Evolutionary conservation across 2,113 vertebrate species (phyloP).

Genomic region (Gymnarchus niloticus): DNA sequence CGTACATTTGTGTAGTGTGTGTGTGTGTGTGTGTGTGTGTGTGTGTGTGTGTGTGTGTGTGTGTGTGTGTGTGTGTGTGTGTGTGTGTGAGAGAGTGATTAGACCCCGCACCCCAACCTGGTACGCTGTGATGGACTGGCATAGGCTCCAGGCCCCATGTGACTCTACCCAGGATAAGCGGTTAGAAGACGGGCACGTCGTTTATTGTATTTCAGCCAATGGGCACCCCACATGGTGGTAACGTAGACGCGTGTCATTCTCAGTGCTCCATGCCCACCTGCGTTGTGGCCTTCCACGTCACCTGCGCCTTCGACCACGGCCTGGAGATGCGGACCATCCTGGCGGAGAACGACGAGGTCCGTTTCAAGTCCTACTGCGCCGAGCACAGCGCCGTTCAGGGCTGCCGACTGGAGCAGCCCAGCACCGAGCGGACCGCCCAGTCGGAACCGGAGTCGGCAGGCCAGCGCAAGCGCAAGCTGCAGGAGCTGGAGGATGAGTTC

Average conservation of each 20-base stretch:
- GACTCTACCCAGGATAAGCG: not conserved
- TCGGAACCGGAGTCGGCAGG: constrained; percentile 84
- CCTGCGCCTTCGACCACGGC: constrained; percentile 90
- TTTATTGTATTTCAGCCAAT: not conserved
- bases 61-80: too few species aligned
- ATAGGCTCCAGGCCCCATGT: not conserved
- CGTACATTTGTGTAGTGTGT: too few species aligned
- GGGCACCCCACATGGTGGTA: too few species aligned
- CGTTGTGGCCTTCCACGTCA: constrained; percentile 93
- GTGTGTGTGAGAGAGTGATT: too few species aligned
- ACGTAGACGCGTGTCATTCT: not conserved
- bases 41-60: too few species aligned
- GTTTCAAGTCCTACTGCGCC: constrained; percentile 95
- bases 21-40: too few species aligned
- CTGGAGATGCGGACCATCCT: constrained; percentile 94
- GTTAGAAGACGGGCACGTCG: not conserved
- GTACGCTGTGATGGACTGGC: not conserved
- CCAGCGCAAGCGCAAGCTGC: constrained; percentile 87
- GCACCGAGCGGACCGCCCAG: constrained; percentile 48
- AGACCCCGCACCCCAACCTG: too few species aligned
- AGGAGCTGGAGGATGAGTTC: constrained; percentile 91
- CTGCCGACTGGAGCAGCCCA: constrained; percentile 50
- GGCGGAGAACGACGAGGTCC: constrained; percentile 91
- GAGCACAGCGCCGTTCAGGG: constrained; percentile 78
- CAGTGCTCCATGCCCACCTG: constrained; percentile 96